Percentiles rank a stretch among this genome's conserved stretches.
Evolutionary conservation across 2,797 vertebrate genomes (phyloP).

Genomic region (Pipistrellus pygmaeus): DNA sequence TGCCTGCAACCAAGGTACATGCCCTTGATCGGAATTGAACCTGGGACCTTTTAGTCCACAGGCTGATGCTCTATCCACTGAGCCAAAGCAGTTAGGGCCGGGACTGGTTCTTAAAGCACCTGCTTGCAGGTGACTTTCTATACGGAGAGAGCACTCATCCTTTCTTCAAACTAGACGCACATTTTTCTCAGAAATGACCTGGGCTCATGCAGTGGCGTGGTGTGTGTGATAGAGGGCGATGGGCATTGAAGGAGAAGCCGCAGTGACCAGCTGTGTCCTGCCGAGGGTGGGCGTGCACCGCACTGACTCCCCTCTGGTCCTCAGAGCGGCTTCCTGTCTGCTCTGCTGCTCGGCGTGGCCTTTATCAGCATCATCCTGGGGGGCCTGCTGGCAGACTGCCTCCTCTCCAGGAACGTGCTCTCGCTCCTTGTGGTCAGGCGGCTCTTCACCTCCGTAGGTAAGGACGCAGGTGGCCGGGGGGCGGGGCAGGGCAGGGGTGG

Average conservation of each 20-base stretch:
- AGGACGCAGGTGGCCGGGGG: background rate
- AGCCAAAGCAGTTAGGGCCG: background rate
- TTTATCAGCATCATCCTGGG: constrained; percentile 83
- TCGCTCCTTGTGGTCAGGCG: constrained; percentile 89
- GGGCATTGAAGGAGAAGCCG: background rate
- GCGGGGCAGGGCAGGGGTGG: accelerated
- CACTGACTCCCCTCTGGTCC: background rate
- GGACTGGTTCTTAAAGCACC: background rate
- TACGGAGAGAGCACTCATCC: background rate
- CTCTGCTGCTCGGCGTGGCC: constrained; percentile 87
- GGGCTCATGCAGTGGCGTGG: background rate
- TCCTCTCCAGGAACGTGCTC: constrained; percentile 88
- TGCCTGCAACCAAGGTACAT: too few relatives aligned
- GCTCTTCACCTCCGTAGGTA: constrained; percentile 89
- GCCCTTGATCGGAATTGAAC: too few relatives aligned
- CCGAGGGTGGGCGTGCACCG: accelerated
- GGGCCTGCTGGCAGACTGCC: constrained; percentile 88
- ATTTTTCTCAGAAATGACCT: background rate
- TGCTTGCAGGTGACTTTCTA: background rate
- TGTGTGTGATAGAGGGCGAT: background rate
- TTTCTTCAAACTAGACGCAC: background rate
- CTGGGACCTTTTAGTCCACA: too few relatives aligned
- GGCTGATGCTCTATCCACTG: too few relatives aligned
- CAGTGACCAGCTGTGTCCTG: background rate
- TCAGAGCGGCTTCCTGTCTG: constrained; percentile 91